Evolutionary conservation across 1,140 invertebrate species (phyloP).

Genomic region (Parapsyche elsis): DNA sequence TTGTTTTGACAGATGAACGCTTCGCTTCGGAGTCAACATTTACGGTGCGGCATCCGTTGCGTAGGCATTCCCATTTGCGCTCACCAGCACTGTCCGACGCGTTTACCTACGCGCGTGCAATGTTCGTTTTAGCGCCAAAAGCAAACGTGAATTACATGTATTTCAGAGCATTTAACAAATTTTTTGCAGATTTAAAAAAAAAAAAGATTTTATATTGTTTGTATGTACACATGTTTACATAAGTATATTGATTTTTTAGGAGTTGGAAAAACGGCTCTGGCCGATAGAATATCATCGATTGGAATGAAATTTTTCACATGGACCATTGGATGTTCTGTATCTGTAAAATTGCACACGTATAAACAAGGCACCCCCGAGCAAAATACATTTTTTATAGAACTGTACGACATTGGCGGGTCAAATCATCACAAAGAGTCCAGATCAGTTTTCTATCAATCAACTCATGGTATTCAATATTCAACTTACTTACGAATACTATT

Average conservation of each 20-base stretch:
- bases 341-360: constrained; percentile 96
- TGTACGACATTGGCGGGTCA: constrained; percentile 97
- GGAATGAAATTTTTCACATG: constrained; percentile 83
- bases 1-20: background rate
- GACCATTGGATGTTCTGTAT: constrained; percentile 95
- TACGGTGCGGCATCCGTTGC: background rate
- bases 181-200: too few relatives aligned
- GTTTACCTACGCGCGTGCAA: too few relatives aligned
- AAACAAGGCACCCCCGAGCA: constrained; percentile 94
- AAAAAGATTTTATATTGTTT: background rate
- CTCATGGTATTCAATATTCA: constrained; percentile 79
- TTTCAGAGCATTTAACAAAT: too few relatives aligned
- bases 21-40: background rate
- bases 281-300: constrained; percentile 82
- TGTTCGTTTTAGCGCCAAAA: too few relatives aligned
- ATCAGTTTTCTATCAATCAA: constrained; percentile 91
- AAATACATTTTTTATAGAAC: constrained; percentile 92
- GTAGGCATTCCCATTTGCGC: too few relatives aligned
- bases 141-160: too few relatives aligned
- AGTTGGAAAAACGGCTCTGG: constrained; percentile 95
- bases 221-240: background rate
- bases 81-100: too few relatives aligned
- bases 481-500: constrained; percentile 15
- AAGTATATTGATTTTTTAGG: constrained; percentile 68
- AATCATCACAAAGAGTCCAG: constrained; percentile 91